These are phyloP conservation scores for Gibbula magus DNA, from an alignment of 2,888 invertebrate species.

Conservation along the genomic window DNA sequence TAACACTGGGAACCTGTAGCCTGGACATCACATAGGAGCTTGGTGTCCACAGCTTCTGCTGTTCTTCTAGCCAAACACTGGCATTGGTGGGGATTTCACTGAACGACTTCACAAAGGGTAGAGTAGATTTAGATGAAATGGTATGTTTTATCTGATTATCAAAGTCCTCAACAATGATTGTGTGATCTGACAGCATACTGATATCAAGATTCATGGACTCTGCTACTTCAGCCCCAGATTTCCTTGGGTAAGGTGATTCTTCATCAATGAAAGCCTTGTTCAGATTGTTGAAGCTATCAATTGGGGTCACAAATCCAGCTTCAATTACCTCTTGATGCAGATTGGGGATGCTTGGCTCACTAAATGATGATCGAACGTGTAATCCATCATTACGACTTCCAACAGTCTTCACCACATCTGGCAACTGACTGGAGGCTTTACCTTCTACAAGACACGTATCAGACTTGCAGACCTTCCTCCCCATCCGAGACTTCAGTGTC, in stretches of 20 bases:
- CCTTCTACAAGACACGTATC: constrained; percentile 7
- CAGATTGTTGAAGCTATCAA: not conserved
- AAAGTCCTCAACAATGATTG: constrained; percentile 11
- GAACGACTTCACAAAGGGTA: not conserved
- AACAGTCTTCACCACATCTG: not conserved
- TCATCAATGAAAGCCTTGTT: not conserved
- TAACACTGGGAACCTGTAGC: not conserved
- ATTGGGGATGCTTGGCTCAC: constrained; percentile 10
- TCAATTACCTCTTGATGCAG: not conserved
- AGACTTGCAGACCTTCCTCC: not conserved
- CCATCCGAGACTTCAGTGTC: not conserved
- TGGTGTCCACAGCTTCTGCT: constrained; percentile 17
- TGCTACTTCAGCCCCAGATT: not conserved
- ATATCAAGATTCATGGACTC: not conserved
- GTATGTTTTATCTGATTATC: constrained; percentile 14
- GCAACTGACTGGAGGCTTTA: not conserved
- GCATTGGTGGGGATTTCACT: not conserved
- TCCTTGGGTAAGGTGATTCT: not conserved
- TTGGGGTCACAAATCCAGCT: not conserved
- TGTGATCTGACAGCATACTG: not conserved
- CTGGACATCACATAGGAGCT: not conserved
- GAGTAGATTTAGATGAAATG: not conserved
- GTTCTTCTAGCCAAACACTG: not conserved
- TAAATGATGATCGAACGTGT: not conserved
- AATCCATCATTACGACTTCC: not conserved